Conservation (phyloP, 2,113 vertebrate genomes). For the Myxocyprinus asiaticus region DNA sequence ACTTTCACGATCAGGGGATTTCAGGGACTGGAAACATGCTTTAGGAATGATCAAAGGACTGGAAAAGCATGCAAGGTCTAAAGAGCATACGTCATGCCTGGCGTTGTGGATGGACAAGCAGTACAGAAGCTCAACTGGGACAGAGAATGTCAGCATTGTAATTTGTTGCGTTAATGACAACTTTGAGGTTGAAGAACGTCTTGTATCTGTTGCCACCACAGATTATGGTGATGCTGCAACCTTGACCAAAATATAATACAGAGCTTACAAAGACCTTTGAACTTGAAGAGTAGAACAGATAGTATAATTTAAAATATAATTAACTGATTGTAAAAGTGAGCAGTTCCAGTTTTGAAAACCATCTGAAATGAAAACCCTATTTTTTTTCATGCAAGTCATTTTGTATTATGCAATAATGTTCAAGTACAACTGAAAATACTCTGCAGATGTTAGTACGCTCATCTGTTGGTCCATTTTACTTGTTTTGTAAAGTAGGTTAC, state of each 20-base stretch:
- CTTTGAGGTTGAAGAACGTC: not conserved
- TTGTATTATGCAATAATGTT: no score
- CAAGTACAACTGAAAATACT: no score
- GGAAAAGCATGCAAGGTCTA: not conserved
- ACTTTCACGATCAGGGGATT: not conserved
- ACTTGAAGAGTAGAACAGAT: no score
- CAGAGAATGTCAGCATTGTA: not conserved
- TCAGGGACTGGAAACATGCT: no score
- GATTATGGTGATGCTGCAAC: not conserved
- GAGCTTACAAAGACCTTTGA: not conserved
- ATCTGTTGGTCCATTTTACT: no score
- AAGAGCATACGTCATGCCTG: not conserved
- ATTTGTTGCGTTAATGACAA: not conserved
- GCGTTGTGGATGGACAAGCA: not conserved
- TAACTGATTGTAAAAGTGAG: no score
- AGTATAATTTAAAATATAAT: no score
- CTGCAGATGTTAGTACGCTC: no score
- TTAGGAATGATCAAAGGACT: not conserved
- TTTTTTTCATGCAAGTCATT: no score
- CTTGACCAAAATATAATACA: slow-evolving; percentile 1
- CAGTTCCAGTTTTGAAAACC: no score
- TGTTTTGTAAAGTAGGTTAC: no score
- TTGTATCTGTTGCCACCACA: not conserved
- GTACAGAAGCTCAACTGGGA: not conserved
- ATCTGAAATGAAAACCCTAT: no score